Evolutionary conservation across 92 coral and sea anemone species (phyloP).

Genomic region (Paragorgia papillata): DNA sequence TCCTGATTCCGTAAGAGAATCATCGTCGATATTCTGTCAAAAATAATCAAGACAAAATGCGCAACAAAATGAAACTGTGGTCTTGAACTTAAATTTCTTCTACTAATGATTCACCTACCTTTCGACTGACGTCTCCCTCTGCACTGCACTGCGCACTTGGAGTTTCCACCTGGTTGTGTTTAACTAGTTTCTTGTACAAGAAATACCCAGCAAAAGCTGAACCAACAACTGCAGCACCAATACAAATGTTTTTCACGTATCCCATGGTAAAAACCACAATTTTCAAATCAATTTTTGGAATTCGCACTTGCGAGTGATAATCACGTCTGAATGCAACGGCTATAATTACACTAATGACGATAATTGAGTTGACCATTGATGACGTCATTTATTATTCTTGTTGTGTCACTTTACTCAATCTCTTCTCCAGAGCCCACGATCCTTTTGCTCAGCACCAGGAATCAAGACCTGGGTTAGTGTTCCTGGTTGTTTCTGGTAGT

Average conservation of each 20-base stretch:
- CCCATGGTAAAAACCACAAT: background rate
- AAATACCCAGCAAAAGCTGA: constrained; percentile 20
- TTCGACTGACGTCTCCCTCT: background rate
- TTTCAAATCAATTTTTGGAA: background rate
- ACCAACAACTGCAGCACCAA: constrained; percentile 32
- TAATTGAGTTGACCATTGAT: constrained; percentile 11
- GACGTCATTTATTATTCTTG: constrained; percentile 17
- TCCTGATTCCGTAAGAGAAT: background rate
- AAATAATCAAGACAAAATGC: background rate
- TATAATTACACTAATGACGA: background rate
- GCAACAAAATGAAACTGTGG: background rate
- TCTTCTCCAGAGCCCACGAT: no score
- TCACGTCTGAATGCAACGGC: background rate
- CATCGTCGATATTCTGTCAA: background rate
- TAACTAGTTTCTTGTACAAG: constrained; percentile 12
- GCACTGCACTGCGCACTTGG: no score
- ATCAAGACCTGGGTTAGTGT: no score
- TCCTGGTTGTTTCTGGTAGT: no score
- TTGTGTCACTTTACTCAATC: background rate
- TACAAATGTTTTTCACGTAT: constrained; percentile 18
- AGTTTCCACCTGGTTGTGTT: no score
- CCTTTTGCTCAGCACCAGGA: no score
- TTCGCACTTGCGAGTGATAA: background rate
- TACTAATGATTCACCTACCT: background rate
- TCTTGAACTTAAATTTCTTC: constrained; percentile 3